phyloP scores from a whole-genome alignment of 2,797 vertebrate species.

The Hozukius guyotensis region DNA sequence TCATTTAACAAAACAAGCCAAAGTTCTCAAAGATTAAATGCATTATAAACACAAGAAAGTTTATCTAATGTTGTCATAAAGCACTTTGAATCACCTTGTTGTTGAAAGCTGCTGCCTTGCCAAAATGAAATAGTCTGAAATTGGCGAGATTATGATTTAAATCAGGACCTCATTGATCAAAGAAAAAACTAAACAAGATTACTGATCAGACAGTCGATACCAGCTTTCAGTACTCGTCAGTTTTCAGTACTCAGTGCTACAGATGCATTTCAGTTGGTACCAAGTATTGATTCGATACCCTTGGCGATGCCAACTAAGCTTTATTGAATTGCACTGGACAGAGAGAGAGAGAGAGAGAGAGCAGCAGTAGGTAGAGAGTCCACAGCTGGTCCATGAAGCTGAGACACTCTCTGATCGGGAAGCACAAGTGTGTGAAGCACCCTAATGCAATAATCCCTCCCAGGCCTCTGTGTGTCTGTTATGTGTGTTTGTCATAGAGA shows the following conservation, averaged over 20 bases:
- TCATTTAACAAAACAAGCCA: background rate
- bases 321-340: background rate
- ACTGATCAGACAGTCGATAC: background rate
- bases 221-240: background rate
- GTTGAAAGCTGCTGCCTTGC: background rate
- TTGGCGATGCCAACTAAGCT: background rate
- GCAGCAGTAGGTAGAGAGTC: constrained; percentile 19
- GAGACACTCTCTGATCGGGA: constrained; percentile 46
- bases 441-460: constrained; percentile 50
- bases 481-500: constrained; percentile 1
- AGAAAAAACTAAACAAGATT: background rate
- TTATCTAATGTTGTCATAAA: background rate
- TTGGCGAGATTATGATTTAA: background rate
- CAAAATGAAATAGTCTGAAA: background rate
- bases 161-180: background rate
- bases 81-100: background rate
- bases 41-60: background rate
- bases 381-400: constrained; percentile 54
- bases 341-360: background rate
- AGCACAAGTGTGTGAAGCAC: constrained; percentile 55
- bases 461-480: background rate
- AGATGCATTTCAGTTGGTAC: background rate
- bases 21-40: background rate
- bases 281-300: background rate
- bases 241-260: background rate